A percentile compares a stretch with the other conserved stretches of the same genome.
phyloP scores from a whole-genome alignment of 2,113 vertebrate species.

The Agelaius phoeniceus region DNA sequence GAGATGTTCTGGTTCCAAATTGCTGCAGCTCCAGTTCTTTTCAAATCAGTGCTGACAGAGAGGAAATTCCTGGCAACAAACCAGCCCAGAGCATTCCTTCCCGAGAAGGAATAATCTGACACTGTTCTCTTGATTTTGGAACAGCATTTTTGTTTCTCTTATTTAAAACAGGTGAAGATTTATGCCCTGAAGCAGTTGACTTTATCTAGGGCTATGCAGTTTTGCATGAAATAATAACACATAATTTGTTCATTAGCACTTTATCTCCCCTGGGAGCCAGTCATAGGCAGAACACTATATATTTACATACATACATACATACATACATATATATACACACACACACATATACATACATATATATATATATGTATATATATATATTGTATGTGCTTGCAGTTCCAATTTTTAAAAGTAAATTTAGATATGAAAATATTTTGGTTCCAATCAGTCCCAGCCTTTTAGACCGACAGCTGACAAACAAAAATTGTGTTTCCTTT shows the following conservation, averaged over 20 bases:
- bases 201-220: not conserved
- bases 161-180: not conserved
- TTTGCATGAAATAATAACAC: not conserved
- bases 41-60: not conserved
- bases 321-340: not conserved
- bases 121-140: not conserved
- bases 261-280: not conserved
- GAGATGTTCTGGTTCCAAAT: not conserved
- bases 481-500: not conserved
- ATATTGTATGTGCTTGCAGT: not conserved
- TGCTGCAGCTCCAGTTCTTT: not conserved
- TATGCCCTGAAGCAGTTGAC: not conserved
- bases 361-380: not conserved
- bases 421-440: not conserved
- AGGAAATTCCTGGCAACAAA: not conserved
- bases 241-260: not conserved
- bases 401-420: not conserved
- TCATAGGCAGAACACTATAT: not conserved
- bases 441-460: not conserved
- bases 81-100: no score
- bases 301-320: not conserved
- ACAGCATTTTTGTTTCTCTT: not conserved
- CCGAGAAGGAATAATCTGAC: not conserved
- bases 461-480: not conserved
- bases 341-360: accelerated